A percentile compares a stretch with the other conserved stretches of the same genome.
Conservation (phyloP, 2,888 invertebrate genomes). For the Eristalis tenax region DNA sequence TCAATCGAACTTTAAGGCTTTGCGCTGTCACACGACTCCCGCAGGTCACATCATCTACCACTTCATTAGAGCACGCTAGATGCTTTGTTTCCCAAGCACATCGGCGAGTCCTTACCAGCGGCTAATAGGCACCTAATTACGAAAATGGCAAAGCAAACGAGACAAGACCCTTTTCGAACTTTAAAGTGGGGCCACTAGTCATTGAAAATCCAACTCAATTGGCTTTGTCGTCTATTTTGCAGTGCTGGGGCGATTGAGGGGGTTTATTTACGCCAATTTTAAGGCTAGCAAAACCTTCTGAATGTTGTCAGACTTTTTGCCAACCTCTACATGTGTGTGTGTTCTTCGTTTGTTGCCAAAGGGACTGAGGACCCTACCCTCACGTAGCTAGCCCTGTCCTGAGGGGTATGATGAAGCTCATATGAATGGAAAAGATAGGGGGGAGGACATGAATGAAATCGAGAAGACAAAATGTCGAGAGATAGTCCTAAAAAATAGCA, state of each 20-base stretch:
- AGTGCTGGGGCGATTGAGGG: not conserved
- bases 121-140: constrained; percentile 39
- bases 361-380: no score
- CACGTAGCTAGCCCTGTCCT: no score
- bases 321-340: not conserved
- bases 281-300: constrained; percentile 24
- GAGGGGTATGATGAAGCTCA: not conserved
- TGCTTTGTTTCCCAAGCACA: not conserved
- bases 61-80: constrained; percentile 15
- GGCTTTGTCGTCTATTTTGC: constrained; percentile 35
- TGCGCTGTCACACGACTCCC: not conserved
- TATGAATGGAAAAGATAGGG: not conserved
- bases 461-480: not conserved
- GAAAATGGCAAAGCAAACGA: constrained; percentile 36
- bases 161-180: constrained; percentile 21
- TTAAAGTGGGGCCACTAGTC: constrained; percentile 6
- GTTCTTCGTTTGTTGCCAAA: no score
- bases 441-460: no score
- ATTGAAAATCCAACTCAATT: constrained; percentile 38
- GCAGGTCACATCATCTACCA: constrained; percentile 1
- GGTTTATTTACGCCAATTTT: constrained; percentile 42
- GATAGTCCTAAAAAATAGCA: not conserved
- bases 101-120: not conserved
- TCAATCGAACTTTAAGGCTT: not conserved
- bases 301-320: not conserved